Conservation (phyloP, 2,797 vertebrate species). For the Podarcis siculus region DNA sequence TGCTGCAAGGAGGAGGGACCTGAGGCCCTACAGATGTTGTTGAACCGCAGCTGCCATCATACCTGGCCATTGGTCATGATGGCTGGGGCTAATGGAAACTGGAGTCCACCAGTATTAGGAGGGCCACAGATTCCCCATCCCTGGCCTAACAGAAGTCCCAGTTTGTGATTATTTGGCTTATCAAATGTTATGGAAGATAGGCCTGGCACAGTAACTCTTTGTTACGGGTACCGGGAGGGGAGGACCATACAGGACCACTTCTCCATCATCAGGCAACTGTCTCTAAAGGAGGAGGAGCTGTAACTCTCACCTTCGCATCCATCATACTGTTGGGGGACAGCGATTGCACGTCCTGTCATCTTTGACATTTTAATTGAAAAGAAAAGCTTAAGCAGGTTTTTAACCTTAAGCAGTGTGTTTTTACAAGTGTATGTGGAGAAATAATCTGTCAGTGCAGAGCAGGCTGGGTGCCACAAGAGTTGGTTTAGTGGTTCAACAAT, state of each 20-base stretch:
- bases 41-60: too few species aligned
- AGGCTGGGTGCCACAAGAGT: conserved; percentile 75
- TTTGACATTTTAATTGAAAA: conserved; percentile 86
- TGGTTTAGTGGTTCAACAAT: conserved; percentile 81
- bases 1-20: too few species aligned
- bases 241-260: neutral
- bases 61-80: too few species aligned
- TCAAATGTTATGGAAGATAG: neutral
- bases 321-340: conserved; percentile 73
- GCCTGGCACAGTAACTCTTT: neutral
- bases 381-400: conserved; percentile 80
- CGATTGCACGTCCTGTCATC: conserved; percentile 80
- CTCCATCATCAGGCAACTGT: conserved; percentile 49
- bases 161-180: neutral
- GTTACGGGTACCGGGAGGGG: neutral
- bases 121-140: too few species aligned
- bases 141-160: neutral
- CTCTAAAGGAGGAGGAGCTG: conserved; percentile 52
- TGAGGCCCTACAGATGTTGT: too few species aligned
- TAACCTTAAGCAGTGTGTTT: conserved; percentile 80
- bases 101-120: too few species aligned
- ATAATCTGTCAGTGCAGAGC: conserved; percentile 81
- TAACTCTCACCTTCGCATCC: conserved; percentile 74
- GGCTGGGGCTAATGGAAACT: too few species aligned
- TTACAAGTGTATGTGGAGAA: conserved; percentile 83